These are phyloP conservation scores for Tiaroga cobitis DNA, from an alignment of 2,797 vertebrate species.

Conservation along the genomic window DNA sequence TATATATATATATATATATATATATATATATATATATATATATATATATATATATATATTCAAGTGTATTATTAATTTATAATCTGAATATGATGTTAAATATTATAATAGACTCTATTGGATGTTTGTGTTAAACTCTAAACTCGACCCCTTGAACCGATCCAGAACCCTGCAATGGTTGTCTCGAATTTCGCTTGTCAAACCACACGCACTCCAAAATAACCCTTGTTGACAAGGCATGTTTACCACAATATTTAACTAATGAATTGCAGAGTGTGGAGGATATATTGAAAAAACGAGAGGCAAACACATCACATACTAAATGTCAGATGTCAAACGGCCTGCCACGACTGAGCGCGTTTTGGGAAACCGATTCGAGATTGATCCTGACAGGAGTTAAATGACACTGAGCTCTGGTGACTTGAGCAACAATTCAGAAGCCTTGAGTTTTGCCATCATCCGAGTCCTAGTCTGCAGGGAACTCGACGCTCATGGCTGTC, in stretches of 20 bases:
- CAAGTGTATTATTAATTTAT: neutral
- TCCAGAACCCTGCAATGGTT: neutral
- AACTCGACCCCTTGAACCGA: neutral
- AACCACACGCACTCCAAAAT: neutral
- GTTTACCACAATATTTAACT: constrained; percentile 28
- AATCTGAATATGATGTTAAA: neutral
- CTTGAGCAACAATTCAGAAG: constrained; percentile 53
- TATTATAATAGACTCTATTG: neutral
- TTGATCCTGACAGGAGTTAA: constrained; percentile 59
- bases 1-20: too few species aligned
- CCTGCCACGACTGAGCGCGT: constrained; percentile 47
- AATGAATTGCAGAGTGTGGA: constrained; percentile 39
- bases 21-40: too few species aligned
- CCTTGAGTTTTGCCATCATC: constrained; percentile 30
- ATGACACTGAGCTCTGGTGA: constrained; percentile 57
- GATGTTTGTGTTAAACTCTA: neutral
- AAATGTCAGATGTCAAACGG: constrained; percentile 45
- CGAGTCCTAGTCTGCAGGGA: constrained; percentile 25
- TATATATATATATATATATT: neutral
- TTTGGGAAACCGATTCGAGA: constrained; percentile 53
- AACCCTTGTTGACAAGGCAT: constrained; percentile 29
- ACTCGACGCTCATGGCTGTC: constrained; percentile 34
- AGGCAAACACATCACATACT: constrained; percentile 39
- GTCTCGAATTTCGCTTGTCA: constrained; percentile 9
- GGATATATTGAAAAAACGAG: constrained; percentile 21